Evolutionary conservation across 2,888 invertebrate genomes (phyloP), one percentile per base, ranked within the genome.

Genomic region (Mycalesis mineus): DNA sequence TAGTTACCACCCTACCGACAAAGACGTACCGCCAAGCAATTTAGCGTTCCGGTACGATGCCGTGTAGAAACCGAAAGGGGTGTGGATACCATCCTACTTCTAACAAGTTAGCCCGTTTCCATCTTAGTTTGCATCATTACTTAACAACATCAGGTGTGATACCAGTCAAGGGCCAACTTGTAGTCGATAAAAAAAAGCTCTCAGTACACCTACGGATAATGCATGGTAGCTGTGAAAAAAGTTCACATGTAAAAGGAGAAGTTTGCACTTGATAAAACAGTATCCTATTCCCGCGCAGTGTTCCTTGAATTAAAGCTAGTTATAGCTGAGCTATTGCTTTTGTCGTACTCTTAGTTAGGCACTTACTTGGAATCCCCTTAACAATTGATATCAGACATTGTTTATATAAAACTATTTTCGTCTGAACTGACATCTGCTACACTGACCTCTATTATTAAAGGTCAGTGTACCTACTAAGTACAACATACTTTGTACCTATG

Each of bases 191-290:
- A n/a, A n/a, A n/a, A n/a, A n/a, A n/a, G n/a, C 2, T 7, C 33
- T 9, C 7, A 33, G 9, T 33, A 33, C 4, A 7, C 29, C 7
- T 29, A 29, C 29, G 29, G 29, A 29, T 29, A 29, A 29, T 29
- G 29, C 7, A 29, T 29, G 9, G 36, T 36, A 36, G 36, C 36
- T 11, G 36, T 9, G 33, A 9, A 36, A 36, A 36, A 36, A 15
- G 15, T 47, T 47, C 47, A 47, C 47, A 47, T 31, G 47, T 33
- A 47, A 33, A 14, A 15, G 2, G 15, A 33, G 33, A 11, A 15
- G 14, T 9, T 13, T 47, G 33, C 47, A 47, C 15, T 47, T 47
- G 31, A 47, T 33, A 47, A 47, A 47, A 33, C 9, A 31, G 45
- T 47, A 15, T 47, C 33, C 9, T 47, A 6, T 47, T 47, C 33